phyloP scores from a whole-genome alignment of 2,113 vertebrate genomes.

The Felis chaus region DNA sequence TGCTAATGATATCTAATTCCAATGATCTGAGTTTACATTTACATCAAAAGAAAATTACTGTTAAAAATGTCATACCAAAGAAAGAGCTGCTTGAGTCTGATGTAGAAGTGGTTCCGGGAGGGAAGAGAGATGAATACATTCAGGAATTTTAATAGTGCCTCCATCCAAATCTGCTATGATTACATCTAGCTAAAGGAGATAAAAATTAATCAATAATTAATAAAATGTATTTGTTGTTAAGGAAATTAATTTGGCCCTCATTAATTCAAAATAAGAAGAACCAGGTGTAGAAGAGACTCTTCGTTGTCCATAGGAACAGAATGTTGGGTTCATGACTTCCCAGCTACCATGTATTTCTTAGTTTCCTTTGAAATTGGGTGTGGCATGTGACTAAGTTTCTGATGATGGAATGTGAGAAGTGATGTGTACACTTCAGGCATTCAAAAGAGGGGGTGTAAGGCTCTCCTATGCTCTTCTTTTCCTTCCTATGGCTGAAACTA shows the following conservation, averaged over 20 bases:
- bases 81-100: slow-evolving; percentile 93
- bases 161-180: slow-evolving; percentile 98
- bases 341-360: not conserved
- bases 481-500: not conserved
- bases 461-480: not conserved
- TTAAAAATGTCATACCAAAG: slow-evolving; percentile 87
- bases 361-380: slow-evolving; percentile 11
- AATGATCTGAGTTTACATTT: slow-evolving; percentile 46
- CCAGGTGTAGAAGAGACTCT: not conserved
- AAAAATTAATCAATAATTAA: slow-evolving; percentile 56
- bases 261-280: slow-evolving; percentile 43
- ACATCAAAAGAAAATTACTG: slow-evolving; percentile 37
- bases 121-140: slow-evolving; percentile 96
- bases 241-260: slow-evolving; percentile 10
- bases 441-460: not conserved
- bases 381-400: not conserved
- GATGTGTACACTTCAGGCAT: not conserved
- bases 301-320: not conserved
- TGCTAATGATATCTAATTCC: slow-evolving; percentile 3
- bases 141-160: slow-evolving; percentile 98
- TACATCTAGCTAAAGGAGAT: slow-evolving; percentile 93
- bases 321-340: not conserved
- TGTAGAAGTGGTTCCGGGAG: slow-evolving; percentile 96
- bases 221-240: not conserved
- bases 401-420: not conserved